phyloP scores from a whole-genome alignment of 2,113 vertebrate genomes.

The Benitochromis conjunctus region DNA sequence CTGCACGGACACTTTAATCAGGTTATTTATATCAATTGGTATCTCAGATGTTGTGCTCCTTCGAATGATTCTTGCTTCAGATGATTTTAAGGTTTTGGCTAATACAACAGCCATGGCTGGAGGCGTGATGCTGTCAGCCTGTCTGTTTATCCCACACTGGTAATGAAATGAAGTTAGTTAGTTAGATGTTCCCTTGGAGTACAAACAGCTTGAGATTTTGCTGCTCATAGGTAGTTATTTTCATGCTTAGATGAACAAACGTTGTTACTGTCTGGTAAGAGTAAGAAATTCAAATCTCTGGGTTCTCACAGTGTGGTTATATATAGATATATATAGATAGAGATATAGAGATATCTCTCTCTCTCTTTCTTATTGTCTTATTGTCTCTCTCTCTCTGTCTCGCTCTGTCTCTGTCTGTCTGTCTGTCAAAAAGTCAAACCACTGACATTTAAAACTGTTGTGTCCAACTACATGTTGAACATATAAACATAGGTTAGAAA shows the following conservation, averaged over 20 bases:
- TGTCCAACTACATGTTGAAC: not conserved
- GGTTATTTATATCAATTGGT: constrained; percentile 14
- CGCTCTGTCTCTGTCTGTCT: too few species aligned
- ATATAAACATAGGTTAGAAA: too few species aligned
- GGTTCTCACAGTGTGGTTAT: not conserved
- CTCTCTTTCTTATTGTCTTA: too few species aligned
- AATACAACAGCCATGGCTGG: not conserved
- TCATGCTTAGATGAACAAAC: not conserved
- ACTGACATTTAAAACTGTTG: not conserved
- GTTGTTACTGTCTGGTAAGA: not conserved
- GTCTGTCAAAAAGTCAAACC: too few species aligned
- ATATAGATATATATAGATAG: too few species aligned
- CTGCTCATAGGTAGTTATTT: not conserved
- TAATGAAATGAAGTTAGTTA: not conserved
- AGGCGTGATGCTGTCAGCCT: not conserved
- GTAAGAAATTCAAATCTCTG: not conserved
- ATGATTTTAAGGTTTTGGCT: not conserved
- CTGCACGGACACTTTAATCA: constrained; percentile 2
- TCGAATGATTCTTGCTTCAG: not conserved
- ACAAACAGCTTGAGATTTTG: not conserved
- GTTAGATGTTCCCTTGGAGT: not conserved
- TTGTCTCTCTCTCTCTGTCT: too few species aligned
- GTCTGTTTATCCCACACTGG: not conserved
- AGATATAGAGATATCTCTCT: too few species aligned
- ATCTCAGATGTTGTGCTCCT: not conserved